Base-by-base conservation (phyloP, 2,113 vertebrate species). In the Miniopterus natalensis region DNA sequence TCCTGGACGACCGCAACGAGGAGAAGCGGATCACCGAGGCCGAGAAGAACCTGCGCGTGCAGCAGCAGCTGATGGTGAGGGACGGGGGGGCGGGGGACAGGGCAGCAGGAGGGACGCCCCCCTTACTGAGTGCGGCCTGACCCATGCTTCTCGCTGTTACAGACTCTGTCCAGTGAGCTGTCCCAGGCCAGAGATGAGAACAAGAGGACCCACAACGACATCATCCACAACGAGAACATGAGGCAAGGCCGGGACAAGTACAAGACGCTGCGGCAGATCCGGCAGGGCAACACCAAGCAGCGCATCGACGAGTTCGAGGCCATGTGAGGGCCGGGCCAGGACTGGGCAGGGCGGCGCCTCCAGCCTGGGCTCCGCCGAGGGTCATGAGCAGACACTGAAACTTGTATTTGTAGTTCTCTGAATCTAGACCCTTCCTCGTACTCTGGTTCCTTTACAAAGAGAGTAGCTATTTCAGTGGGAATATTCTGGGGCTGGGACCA, bases 241-340 rank as follows among this genome's bases (percentile, higher is more conserved):
- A 97, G 98, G 49, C 98, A 98, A 61, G 99, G 99, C 63, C 99
- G 99, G 40, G 99, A 99, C 98, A 99, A 99, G 98, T 99, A 99
- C 99, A 99, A 99, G 98, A 99, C 99, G 0, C 98, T 99, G 98
- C 98, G 99, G 96, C 99, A 99, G 98, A 99, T 99, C 97, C 98
- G 99, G 7, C 99, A 99, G 98, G 99, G 99, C 97, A 99, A 99
- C 99, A 99, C 99, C 96, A 99, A 99, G 99, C 99, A 99, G 98
- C 99, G 99, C 94, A 99, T 99, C 7, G 99, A 99, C 9, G 99
- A 99, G 98, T 99, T 99, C 47, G 99, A 99, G 97, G 99, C 99
- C n/a, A 99, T 99, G 98, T 99, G 98, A 96, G 77, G 57, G 57
- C 70, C 40, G 0, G 18, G 87, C 71, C 6, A 3, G 45, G 63